phyloP scores from a whole-genome alignment of 2,888 invertebrate species.

The Erebia ligea region DNA sequence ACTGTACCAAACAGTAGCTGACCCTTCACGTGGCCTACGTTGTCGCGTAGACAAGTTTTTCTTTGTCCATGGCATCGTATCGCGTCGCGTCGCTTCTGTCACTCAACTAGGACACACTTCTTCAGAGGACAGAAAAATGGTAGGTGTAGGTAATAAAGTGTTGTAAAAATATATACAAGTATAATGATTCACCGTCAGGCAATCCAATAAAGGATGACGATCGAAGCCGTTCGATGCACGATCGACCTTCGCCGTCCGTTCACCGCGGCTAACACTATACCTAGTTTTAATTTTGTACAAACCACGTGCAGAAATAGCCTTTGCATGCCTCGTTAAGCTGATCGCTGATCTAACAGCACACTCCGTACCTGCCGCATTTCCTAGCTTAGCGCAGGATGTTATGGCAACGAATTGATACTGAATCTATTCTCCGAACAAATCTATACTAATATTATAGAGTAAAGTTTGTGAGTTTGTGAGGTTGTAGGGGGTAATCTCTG shows the following conservation, averaged over 20 bases:
- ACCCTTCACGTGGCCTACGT: too few species aligned
- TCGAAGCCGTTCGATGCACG: conserved; percentile 5
- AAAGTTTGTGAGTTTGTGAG: too few species aligned
- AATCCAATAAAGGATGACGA: conserved; percentile 20
- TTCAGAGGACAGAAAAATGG: too few species aligned
- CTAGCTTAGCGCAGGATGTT: not conserved
- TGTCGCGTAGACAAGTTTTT: too few species aligned
- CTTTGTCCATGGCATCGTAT: too few species aligned
- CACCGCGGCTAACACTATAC: conserved; percentile 26
- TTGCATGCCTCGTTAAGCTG: not conserved
- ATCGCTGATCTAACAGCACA: not conserved
- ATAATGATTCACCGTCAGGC: conserved; percentile 33
- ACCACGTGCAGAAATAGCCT: not conserved
- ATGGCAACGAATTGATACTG: too few species aligned
- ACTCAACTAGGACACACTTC: too few species aligned
- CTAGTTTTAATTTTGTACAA: conserved; percentile 20
- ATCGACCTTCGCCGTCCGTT: conserved; percentile 34
- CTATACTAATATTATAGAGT: too few species aligned
- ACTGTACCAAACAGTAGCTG: too few species aligned
- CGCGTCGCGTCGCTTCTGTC: too few species aligned
- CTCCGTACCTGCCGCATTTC: not conserved
- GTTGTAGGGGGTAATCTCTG: too few species aligned
- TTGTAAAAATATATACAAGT: not conserved
- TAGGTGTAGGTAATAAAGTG: not conserved
- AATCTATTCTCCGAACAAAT: too few species aligned